Base-by-base conservation (phyloP, 2,797 vertebrate genomes). In the Scarus forsteni region DNA sequence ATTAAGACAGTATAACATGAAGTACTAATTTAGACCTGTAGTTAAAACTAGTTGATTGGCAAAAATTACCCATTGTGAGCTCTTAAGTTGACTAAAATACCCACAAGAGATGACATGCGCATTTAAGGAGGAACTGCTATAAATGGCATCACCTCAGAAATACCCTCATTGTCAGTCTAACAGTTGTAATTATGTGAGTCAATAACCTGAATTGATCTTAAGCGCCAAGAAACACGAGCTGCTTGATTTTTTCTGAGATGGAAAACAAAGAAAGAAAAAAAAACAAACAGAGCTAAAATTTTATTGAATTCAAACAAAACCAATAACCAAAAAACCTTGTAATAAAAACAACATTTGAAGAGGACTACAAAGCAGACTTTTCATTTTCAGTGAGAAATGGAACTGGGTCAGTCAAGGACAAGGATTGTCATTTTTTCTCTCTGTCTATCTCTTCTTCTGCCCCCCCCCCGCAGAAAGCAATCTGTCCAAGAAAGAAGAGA, bases 341-440 rank as follows among this genome's bases (percentile, higher is more conserved):
- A 53, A 80, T 46, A 72, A 52, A 79, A 79, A 56, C 5, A 42
- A 54, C 16, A 27, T 44, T 53, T 67, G 66, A 57, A 73, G 66
- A 60, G 14, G 61, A 61, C 44, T 49, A 79, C 51, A 80, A 67
- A 79, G 76, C 27, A n/a, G 57, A 79, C 43, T 53, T 83, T 83
- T 83, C 64, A 68, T 83, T 83, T 83, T 83, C 64, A 59, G 39
- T 10, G 35, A 75, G 79, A 83, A 72, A 77, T 75, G 65, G 70
- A 90, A 82, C 43, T 86, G 81, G 81, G 85, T 89, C 80, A 86
- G 51, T 85, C 83, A 90, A 91, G 87, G 86, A 89, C 87, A 65
- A 79, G 73, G 64, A 87, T 81, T 88, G 75, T 79, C 61, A 83
- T 55, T 77, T 83, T 81, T 69, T 73, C 53, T 62, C 64, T 66